A percentile compares a stretch with the other conserved stretches of the same genome.
These are phyloP conservation scores for Vannuccia rotundouncinata DNA, from an alignment of 2,888 invertebrate species.

Conservation along the genomic window DNA sequence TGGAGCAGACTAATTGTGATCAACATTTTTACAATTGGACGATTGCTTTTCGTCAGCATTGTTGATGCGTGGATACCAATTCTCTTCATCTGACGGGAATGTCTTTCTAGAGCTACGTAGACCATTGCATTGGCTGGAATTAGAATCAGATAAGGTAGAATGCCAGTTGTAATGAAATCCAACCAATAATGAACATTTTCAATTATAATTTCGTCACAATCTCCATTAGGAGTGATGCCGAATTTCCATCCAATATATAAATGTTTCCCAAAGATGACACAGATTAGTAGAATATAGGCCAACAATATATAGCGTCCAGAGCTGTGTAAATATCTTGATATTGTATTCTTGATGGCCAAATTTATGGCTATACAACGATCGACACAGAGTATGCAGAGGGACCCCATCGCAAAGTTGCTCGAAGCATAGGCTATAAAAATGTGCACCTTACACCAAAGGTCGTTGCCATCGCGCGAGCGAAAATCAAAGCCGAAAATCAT, in stretches of 20 bases:
- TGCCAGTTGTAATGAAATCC: background rate
- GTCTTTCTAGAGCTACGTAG: background rate
- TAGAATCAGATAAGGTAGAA: background rate
- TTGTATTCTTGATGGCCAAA: background rate
- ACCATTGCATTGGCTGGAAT: background rate
- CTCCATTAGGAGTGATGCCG: background rate
- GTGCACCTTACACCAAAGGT: background rate
- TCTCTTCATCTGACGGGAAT: background rate
- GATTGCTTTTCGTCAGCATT: background rate
- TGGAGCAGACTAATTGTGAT: background rate
- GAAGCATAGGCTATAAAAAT: background rate
- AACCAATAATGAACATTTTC: background rate
- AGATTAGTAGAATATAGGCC: background rate
- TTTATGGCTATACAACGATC: conserved; percentile 10
- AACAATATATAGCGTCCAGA: background rate
- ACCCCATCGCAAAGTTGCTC: conserved; percentile 10
- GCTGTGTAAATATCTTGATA: background rate
- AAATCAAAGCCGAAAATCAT: background rate
- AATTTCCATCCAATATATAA: background rate
- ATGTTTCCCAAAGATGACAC: background rate
- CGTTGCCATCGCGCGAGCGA: background rate
- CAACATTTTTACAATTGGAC: background rate
- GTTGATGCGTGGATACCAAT: background rate
- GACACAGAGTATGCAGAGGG: background rate
- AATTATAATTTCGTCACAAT: background rate